These are phyloP conservation scores for Myotis lucifugus DNA, from an alignment of 2,113 vertebrate genomes.

Conservation along the genomic window DNA sequence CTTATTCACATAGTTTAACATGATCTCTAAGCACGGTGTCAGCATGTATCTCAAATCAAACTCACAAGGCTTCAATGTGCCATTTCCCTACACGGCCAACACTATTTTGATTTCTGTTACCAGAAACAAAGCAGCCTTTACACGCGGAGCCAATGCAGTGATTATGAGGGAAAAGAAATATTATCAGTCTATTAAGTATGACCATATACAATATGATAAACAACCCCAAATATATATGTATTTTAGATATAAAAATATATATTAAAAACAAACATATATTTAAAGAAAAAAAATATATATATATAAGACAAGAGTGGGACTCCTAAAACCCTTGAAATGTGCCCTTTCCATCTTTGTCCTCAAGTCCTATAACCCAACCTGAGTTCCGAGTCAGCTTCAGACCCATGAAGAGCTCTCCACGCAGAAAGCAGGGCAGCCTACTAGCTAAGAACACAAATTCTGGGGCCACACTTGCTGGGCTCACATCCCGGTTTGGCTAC, in stretches of 20 bases:
- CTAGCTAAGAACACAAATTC: neutral
- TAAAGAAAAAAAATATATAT: neutral
- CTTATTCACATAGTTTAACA: neutral
- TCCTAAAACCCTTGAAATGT: neutral
- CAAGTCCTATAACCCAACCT: neutral
- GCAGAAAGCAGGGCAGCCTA: neutral
- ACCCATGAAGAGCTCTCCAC: neutral
- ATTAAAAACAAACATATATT: neutral
- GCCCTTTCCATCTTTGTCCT: neutral
- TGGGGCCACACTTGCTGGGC: neutral
- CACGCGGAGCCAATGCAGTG: neutral
- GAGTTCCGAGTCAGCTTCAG: neutral
- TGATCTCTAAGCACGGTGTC: neutral
- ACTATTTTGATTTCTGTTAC: neutral
- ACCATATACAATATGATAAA: neutral
- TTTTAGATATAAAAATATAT: conserved; percentile 8
- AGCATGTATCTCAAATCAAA: neutral
- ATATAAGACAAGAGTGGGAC: neutral
- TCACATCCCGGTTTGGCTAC: neutral
- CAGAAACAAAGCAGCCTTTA: neutral
- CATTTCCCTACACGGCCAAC: neutral
- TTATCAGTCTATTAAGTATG: neutral
- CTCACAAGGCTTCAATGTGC: neutral
- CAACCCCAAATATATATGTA: neutral
- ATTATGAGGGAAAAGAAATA: neutral